Base-by-base conservation (phyloP, 2,888 invertebrate genomes). In the Lapara coniferarum region DNA sequence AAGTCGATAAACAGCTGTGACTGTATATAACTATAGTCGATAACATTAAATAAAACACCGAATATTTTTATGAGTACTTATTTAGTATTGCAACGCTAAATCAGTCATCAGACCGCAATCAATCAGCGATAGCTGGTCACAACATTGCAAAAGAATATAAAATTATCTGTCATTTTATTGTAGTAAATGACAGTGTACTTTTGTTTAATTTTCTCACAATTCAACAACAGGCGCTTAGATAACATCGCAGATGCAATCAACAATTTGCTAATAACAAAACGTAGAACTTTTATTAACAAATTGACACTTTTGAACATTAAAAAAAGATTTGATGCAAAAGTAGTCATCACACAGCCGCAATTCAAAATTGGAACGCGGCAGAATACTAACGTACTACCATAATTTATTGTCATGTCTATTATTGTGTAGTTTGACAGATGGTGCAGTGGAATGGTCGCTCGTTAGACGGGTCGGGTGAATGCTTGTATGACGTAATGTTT, bases 1-100 rank as follows among this genome's bases (percentile, higher is more conserved):
- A 68, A 56, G 73, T 71, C 73, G 83, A 86, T 86, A 86, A 84
- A 85, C 84, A 88, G 84, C 84, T 85, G 85, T 79, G 75, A 25
- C 66, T 58, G 66, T 51, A 25, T 25, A 25, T 25, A 51, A 56
- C 70, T 3, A 49, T 66, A 63, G 59, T 19, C 57, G 67, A 67
- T 67, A 69, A 69, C 66, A 71, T 66, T 30, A 37, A 49, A 52
- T 58, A 51, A 30, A 69, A 67, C 69, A 66, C 56, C 52, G 66
- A 49, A 37, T 53, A 57, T 67, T 70, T 67, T 67, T 30, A n/a
- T 68, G 8, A 37, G 7, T 37, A 53, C 63, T 8, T 46, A 57
- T 37, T 57, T 30, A 13, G 16, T 63, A 49, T 49, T 19, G 49
- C 63, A 63, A 49, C 59, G 46, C 19, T 19, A 63, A 63, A 49